A percentile compares a stretch with the other conserved stretches of the same genome.
These are phyloP conservation scores for Tympanoctomys barrerae DNA, from an alignment of 2,797 vertebrate genomes.

Conservation along the genomic window DNA sequence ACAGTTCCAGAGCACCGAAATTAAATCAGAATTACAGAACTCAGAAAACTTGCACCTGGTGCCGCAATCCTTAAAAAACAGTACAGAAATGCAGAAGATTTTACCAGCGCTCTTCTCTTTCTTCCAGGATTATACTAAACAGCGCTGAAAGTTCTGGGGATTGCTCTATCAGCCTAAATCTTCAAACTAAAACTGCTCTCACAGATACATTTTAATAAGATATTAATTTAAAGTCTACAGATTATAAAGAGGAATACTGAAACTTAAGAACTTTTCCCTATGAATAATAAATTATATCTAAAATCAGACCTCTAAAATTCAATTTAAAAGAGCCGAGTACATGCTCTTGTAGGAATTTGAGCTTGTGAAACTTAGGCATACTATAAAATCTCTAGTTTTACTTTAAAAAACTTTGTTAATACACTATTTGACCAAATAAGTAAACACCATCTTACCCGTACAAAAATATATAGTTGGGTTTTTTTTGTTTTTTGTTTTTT, in stretches of 20 bases:
- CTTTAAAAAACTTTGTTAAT: constrained; percentile 31
- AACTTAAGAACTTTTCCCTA: constrained; percentile 45
- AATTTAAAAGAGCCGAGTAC: constrained; percentile 38
- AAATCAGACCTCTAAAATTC: constrained; percentile 57
- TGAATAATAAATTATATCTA: constrained; percentile 49
- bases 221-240: constrained; percentile 29
- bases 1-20: neutral
- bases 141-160: neutral
- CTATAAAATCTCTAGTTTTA: constrained; percentile 37
- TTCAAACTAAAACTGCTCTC: constrained; percentile 47
- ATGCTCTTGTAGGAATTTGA: constrained; percentile 9
- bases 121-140: neutral
- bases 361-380: constrained; percentile 48
- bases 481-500: neutral
- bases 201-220: neutral
- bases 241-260: constrained; percentile 24
- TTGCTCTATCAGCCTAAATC: neutral
- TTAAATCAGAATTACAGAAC: neutral
- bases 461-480: no score
- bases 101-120: neutral
- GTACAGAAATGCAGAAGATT: neutral
- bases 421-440: constrained; percentile 62
- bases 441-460: neutral
- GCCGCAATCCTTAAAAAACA: neutral
- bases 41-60: neutral